A percentile compares a stretch with the other conserved stretches of the same genome.
phyloP scores from a whole-genome alignment of 2,888 invertebrate genomes.

The Listrodromus nycthemerus region DNA sequence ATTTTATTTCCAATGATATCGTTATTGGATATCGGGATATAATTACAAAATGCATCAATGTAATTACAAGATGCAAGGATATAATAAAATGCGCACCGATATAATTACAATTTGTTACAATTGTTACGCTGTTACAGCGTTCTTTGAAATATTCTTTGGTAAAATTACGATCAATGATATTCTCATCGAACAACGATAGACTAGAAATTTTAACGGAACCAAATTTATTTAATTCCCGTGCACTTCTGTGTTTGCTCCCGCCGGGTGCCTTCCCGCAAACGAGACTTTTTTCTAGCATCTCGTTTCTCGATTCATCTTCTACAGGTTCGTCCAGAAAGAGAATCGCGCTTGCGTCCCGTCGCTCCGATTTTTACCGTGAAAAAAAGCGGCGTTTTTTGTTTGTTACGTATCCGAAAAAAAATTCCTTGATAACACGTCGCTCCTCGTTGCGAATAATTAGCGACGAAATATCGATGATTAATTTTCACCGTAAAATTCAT shows the following conservation, averaged over 20 bases:
- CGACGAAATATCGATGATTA: too few species aligned
- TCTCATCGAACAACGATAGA: neutral
- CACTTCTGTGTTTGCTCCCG: constrained; percentile 23
- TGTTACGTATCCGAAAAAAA: neutral
- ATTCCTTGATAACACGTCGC: too few species aligned
- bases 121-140: neutral
- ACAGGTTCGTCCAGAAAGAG: too few species aligned
- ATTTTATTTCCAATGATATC: too few species aligned
- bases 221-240: constrained; percentile 21
- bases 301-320: constrained; percentile 20
- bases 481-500: too few species aligned
- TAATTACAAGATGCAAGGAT: neutral
- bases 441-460: too few species aligned
- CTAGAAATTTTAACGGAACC: neutral
- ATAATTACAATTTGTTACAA: neutral
- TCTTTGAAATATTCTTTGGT: neutral
- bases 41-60: neutral
- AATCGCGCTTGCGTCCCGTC: too few species aligned
- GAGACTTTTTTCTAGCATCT: constrained; percentile 21
- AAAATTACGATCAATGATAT: neutral
- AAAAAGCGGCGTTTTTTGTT: neutral
- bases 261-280: constrained; percentile 13
- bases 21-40: too few species aligned
- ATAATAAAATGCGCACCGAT: too few species aligned
- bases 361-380: too few species aligned